Conservation (phyloP, 2,797 vertebrate species). For the Xiphophorus birchmanni region DNA sequence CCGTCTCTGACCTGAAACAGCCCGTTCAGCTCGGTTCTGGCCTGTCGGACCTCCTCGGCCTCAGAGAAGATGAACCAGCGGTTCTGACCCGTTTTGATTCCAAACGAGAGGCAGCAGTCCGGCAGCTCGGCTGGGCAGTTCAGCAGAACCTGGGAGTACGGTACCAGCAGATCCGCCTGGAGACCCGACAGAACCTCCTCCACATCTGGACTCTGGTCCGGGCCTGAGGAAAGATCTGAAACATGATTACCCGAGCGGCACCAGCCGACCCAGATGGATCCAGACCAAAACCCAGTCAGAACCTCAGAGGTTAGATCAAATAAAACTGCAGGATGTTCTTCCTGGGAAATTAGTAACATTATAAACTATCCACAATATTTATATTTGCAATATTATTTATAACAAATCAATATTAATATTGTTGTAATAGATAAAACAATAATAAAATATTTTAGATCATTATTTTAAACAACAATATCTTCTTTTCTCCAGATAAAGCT, state of each 20-base stretch:
- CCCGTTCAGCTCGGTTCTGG: conserved; percentile 80
- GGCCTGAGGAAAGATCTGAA: conserved; percentile 35
- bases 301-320: neutral
- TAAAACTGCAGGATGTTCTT: neutral
- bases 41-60: conserved; percentile 66
- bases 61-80: conserved; percentile 87
- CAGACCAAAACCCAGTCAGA: neutral
- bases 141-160: conserved; percentile 81
- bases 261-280: neutral
- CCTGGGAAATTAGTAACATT: neutral
- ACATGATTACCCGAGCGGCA: neutral
- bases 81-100: conserved; percentile 70
- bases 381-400: neutral
- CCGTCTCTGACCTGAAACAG: conserved; percentile 70
- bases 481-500: neutral
- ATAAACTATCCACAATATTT: neutral
- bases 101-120: conserved; percentile 85
- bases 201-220: conserved; percentile 34
- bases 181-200: conserved; percentile 81
- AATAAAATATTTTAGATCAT: neutral
- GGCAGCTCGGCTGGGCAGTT: conserved; percentile 84
- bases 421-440: neutral
- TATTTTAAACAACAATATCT: too few relatives aligned
- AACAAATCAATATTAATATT: neutral
- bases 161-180: conserved; percentile 81